phyloP scores from a whole-genome alignment of 2,888 invertebrate genomes.

The Leucophora obtusa region DNA sequence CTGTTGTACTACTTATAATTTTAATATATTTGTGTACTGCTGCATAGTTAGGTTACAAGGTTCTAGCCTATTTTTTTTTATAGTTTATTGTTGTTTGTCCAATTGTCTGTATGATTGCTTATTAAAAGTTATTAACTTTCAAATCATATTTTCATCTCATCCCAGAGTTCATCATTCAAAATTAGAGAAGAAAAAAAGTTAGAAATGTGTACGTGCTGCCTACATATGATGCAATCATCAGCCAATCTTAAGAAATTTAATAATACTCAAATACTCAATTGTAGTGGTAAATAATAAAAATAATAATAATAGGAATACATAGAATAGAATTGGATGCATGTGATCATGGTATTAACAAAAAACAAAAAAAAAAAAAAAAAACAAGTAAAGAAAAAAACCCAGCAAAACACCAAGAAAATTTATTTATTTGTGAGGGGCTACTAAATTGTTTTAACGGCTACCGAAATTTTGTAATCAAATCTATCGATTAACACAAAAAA shows the following conservation, averaged over 20 bases:
- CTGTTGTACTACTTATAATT: constrained; percentile 39
- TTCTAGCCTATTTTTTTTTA: constrained; percentile 22
- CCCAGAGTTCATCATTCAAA: constrained; percentile 50
- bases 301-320: constrained; percentile 45
- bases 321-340: constrained; percentile 36
- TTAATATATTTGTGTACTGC: constrained; percentile 37
- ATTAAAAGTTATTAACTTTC: constrained; percentile 66
- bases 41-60: constrained; percentile 25
- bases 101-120: constrained; percentile 56
- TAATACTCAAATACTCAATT: constrained; percentile 50
- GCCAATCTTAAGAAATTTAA: constrained; percentile 53
- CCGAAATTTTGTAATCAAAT: too few relatives aligned
- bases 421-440: too few relatives aligned
- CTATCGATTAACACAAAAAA: too few relatives aligned
- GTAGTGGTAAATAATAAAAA: constrained; percentile 48
- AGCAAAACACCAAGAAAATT: too few relatives aligned
- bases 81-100: constrained; percentile 1
- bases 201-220: constrained; percentile 60
- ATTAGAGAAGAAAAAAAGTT: constrained; percentile 28
- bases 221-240: constrained; percentile 61
- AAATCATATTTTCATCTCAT: constrained; percentile 61
- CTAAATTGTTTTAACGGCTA: too few relatives aligned
- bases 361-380: neutral
- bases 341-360: constrained; percentile 43
- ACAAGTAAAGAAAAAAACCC: too few relatives aligned